Conservation (phyloP, 2,113 vertebrate genomes). For the rat (Rattus norvegicus) region GRCr8 NC_086033.1:76931001-76931500, state of each 20-base stretch:
- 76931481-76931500: neutral
- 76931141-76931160: neutral
- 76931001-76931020: too few species aligned
- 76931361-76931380: neutral
- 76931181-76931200: neutral
- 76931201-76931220: neutral
- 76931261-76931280: neutral
- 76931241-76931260: neutral
- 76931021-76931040: too few species aligned
- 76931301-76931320: neutral
- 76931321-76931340: neutral
- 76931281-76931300: neutral
- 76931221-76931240: neutral
- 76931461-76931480: neutral
- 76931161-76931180: neutral
- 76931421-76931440: neutral
- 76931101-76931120: neutral
- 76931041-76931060: too few species aligned
- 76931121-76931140: neutral
- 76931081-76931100: neutral
- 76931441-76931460: slow-evolving; percentile 39
- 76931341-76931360: neutral
- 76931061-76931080: neutral
- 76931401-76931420: slow-evolving; percentile 1
- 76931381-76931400: neutral